Evolutionary conservation across 37 sponge, comb jelly and placozoan species (phyloP).

Genomic region (Agelas oroides): DNA sequence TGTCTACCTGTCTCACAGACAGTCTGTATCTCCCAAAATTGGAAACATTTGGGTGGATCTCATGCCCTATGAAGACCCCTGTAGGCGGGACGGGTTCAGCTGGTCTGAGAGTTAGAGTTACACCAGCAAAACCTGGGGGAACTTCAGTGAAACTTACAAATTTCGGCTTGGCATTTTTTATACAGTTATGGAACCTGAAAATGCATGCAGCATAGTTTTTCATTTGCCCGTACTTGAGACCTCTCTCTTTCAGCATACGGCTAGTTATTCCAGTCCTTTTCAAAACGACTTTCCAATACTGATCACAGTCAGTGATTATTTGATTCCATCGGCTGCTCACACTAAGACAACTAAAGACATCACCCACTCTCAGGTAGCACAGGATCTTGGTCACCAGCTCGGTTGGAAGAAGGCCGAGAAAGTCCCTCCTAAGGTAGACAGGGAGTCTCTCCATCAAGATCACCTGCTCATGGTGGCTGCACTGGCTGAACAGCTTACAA

Average conservation of each 20-base stretch:
- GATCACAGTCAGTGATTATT: slow-evolving; percentile 1
- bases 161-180: neutral
- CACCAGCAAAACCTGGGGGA: no score
- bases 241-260: neutral
- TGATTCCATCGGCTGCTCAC: neutral
- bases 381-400: slow-evolving; percentile 19
- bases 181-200: neutral
- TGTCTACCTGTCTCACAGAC: neutral
- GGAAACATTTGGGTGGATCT: neutral
- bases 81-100: neutral
- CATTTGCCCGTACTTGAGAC: neutral
- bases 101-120: neutral
- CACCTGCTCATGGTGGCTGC: slow-evolving; percentile 39
- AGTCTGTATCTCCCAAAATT: neutral
- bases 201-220: neutral
- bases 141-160: neutral
- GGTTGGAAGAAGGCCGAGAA: slow-evolving; percentile 20
- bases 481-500: slow-evolving; percentile 4
- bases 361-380: neutral
- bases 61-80: slow-evolving; percentile 1
- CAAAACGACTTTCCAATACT: neutral
- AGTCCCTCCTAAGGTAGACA: slow-evolving; percentile 22
- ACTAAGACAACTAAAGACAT: neutral
- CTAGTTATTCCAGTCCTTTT: neutral
- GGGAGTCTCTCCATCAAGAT: slow-evolving; percentile 8